Base-by-base conservation (phyloP, 2,113 vertebrate species). In the Cyrtonyx montezumae region DNA sequence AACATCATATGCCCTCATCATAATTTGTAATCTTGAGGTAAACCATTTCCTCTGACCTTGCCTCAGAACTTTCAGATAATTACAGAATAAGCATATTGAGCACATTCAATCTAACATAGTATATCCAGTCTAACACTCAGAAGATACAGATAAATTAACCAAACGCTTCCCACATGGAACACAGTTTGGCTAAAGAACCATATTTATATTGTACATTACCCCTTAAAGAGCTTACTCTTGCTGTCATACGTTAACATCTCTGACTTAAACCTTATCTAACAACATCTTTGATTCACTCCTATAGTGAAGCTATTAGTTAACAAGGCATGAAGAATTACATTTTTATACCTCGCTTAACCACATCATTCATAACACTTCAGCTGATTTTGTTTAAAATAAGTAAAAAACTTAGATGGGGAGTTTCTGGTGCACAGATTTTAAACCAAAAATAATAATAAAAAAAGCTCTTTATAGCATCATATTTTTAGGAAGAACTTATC, bases 171-270 rank as follows among this genome's bases (percentile, higher is more conserved):
- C 3, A 1, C 21, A 40, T 25, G 22, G 6, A 84, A 42, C 13
- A 34, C 8, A 10, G 51, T 19, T 30, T 53, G 13, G 55, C 16
- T 49, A 19, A 6, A 59, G 7, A 21, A 69, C 32, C 16, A 18
- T 2, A n/a, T 89, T 30, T 25, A 15, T 7, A 55, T 21, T 3
- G 16, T 0, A 0, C 23, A 30, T 13, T 51, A 36, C 11, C 10
- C 79, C 26, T 40, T 59, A 51, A 77, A 85, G 6, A 10, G 71
- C 40, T 92, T 68, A 25, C 1, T 28, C 14, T 32, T 49, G 4
- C 15, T 79, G 13, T n/a, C 25, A 45, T 58, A 19, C 48, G 49
- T 34, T 34, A 58, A 74, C 56, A 61, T 1, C 14, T 49, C 23
- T 45, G 8, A 9, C 58, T 3, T 56, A 66, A 45, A 45, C 10